Evolutionary conservation across 1,140 invertebrate genomes (phyloP), one percentile per base, ranked within the genome.

Genomic region (Antheraea pernyi): DNA sequence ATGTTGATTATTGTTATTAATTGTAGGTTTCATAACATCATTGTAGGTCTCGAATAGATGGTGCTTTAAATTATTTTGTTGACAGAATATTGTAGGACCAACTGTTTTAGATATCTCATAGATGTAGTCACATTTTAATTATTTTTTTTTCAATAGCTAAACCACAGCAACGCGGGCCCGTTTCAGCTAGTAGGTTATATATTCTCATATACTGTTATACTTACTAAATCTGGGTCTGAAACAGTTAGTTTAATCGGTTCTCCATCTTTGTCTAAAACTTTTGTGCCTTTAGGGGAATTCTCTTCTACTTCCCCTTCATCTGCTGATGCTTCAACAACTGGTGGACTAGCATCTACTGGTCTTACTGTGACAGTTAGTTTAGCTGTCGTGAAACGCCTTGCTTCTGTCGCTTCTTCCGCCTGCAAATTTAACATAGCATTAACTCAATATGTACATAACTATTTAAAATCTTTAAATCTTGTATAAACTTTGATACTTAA

Each of bases 281-380:
- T 95, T 3, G 97, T 97, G 18, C 97, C 97, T 59, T 97, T 94
- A 0, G 97, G 95, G 0, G 97, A 96, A 81, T 98, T 98, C 87
- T 98, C 97, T 78, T 97, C 94, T 0, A 98, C 97, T 77, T 94
- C 96, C 0, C 97, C 97, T 79, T 97, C 96, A 36, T 94, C 92
- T 7, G 95, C 93, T 0, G 96, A 95, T 0, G 96, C 94, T 0
- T 93, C 90, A 59, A 98, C 96, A 22, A 95, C 94, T 0, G 97
- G 97, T 9, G 97, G 97, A 89, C 96, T 96, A 42, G 96, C 95
- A 87, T 98, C 97, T 0, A 97, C 96, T 9, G 97, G 96, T 74
- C 97, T 95, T 0, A 98, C 96, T 46, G 95, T 95, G 53, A 98
- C 95, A 0, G 94, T 94, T 65, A 98, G 88, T 85, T 97, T 97